Evolutionary conservation across 2,888 invertebrate genomes (phyloP).

Genomic region (Spatulosminthurus flaviceps): DNA sequence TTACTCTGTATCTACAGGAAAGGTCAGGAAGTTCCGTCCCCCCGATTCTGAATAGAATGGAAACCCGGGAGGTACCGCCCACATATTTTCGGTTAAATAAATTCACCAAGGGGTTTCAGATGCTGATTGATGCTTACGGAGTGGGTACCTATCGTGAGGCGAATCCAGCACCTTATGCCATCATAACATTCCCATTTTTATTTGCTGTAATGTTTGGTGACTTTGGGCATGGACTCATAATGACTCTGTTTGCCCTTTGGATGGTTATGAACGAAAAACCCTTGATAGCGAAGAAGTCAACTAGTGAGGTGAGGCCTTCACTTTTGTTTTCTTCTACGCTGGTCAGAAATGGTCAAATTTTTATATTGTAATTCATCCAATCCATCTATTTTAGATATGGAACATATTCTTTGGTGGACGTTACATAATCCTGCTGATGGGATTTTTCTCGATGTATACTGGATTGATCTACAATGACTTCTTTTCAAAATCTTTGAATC

Average conservation of each 20-base stretch:
- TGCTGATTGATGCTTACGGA: conserved; percentile 95
- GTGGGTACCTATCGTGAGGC: conserved; percentile 73
- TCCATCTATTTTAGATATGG: conserved; percentile 78
- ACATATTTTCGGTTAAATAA: conserved; percentile 97
- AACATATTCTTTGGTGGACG: conserved; percentile 98
- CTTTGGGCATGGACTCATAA: conserved; percentile 90
- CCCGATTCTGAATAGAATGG: conserved; percentile 95
- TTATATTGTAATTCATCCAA: neutral
- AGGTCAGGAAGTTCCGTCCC: conserved; percentile 94
- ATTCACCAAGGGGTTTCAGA: conserved; percentile 94
- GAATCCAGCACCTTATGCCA: conserved; percentile 84
- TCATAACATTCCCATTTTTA: conserved; percentile 96
- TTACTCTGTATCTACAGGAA: conserved; percentile 72
- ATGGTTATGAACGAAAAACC: conserved; percentile 96
- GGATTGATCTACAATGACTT: conserved; percentile 98
- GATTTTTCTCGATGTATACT: conserved; percentile 94
- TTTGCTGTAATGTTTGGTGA: conserved; percentile 99
- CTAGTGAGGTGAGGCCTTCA: conserved; percentile 69
- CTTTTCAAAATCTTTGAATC: conserved; percentile 94
- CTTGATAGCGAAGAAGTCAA: conserved; percentile 77
- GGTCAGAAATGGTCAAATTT: neutral
- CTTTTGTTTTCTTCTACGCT: neutral
- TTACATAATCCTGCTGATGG: conserved; percentile 97
- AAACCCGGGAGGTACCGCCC: conserved; percentile 88
- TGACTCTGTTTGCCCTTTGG: conserved; percentile 91